Conservation (phyloP, 2,113 vertebrate species). For the Polypterus senegalus region DNA sequence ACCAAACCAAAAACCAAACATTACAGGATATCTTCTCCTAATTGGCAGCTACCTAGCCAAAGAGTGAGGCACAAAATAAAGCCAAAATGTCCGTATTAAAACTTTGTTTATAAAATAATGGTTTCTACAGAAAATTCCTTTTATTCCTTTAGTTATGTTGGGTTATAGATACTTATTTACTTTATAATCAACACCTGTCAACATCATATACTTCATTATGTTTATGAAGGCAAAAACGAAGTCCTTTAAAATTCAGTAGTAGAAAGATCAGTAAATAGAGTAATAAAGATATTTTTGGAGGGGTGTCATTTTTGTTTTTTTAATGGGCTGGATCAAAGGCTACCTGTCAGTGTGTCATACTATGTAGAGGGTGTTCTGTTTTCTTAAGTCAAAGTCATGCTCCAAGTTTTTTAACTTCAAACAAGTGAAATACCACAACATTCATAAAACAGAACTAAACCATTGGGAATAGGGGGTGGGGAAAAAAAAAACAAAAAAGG, state of each 20-base stretch:
- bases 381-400: slow-evolving; percentile 65
- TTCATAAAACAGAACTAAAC: slow-evolving; percentile 90
- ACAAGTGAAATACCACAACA: slow-evolving; percentile 83
- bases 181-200: too few species aligned
- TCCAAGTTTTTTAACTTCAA: slow-evolving; percentile 78
- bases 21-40: slow-evolving; percentile 65
- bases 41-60: slow-evolving; percentile 67
- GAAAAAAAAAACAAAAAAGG: slow-evolving; percentile 54
- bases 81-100: slow-evolving; percentile 12
- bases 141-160: too few species aligned
- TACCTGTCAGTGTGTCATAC: slow-evolving; percentile 43
- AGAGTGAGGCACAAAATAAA: slow-evolving; percentile 39
- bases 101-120: too few species aligned
- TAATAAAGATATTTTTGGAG: too few species aligned
- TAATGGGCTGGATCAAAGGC: slow-evolving; percentile 28
- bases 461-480: slow-evolving; percentile 73
- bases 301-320: not conserved
- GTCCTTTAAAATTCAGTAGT: too few species aligned
- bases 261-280: too few species aligned
- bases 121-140: too few species aligned
- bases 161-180: too few species aligned
- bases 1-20: slow-evolving; percentile 8
- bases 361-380: slow-evolving; percentile 52
- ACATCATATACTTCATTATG: too few species aligned
- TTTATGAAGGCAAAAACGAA: too few species aligned